Conservation (phyloP, 2,113 vertebrate genomes). For the Taxidea taxus region DNA sequence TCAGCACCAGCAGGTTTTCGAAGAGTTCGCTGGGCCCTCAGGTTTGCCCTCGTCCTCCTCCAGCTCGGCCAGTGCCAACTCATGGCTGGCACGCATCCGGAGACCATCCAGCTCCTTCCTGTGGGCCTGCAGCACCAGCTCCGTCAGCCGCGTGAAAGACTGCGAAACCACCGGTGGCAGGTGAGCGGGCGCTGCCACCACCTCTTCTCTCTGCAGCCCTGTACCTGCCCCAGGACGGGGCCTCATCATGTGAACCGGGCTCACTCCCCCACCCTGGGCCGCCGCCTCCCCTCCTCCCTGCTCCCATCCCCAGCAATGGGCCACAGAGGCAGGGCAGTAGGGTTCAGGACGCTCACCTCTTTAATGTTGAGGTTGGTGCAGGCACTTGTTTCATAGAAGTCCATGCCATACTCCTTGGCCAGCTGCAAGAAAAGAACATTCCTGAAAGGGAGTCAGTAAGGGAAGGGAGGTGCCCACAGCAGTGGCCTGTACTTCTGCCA, state of each 20-base stretch:
- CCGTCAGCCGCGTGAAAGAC: slow-evolving; percentile 95
- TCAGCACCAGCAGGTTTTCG: slow-evolving; percentile 96
- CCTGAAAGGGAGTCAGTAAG: not conserved
- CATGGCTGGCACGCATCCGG: slow-evolving; percentile 80
- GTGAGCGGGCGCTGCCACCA: not conserved
- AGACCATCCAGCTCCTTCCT: slow-evolving; percentile 95
- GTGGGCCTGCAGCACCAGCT: slow-evolving; percentile 95
- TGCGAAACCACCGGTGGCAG: slow-evolving; percentile 60
- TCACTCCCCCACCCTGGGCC: not conserved
- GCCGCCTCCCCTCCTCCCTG: not conserved
- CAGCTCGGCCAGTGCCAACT: slow-evolving; percentile 88
- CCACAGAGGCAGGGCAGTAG: not conserved
- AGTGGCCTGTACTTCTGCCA: not conserved
- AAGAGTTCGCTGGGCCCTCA: slow-evolving; percentile 79
- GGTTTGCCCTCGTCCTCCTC: slow-evolving; percentile 91
- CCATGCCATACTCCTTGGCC: slow-evolving; percentile 96
- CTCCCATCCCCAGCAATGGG: not conserved
- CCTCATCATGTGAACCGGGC: not conserved
- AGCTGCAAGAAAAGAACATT: slow-evolving; percentile 84
- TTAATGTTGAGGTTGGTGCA: slow-evolving; percentile 97
- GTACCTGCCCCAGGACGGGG: rapidly evolving
- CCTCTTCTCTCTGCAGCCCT: not conserved
- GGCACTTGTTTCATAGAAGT: slow-evolving; percentile 99
- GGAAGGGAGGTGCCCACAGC: not conserved
- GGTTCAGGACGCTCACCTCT: slow-evolving; percentile 85